Evolutionary conservation across 1,140 invertebrate species (phyloP), one percentile per base, ranked within the genome.

Genomic region (Nasonia vitripennis): DNA sequence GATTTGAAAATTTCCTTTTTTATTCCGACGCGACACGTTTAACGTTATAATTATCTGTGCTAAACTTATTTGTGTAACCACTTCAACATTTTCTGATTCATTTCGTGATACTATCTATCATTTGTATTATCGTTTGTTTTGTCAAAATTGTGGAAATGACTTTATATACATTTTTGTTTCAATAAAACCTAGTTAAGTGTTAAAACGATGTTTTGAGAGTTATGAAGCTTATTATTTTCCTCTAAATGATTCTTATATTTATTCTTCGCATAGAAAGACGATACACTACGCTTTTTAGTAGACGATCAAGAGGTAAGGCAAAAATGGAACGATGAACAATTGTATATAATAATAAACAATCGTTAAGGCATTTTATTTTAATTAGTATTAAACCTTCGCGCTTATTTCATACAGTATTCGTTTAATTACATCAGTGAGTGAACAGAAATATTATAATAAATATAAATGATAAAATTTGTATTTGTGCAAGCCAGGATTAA

Each of bases 181-280:
- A 85, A 85, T 85, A 85, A 85, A 85, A 74, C 17, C 73, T 85
- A 85, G 20, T 79, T 85, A 80, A 79, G 77, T 80, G 78, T 85
- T 85, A 77, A 86, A 86, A 78, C 51, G 5, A 81, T 74, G 41
- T 45, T 37, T 23, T 14, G 11, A 73, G 48, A 11, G 20, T 78
- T 82, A 6, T 34, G 4, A 17, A 68, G 2, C 41, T 80, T 78
- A 31, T 45, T 51, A 78, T 51, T 41, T 75, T 71, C 70, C 70
- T 31, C n/a, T 37, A 37, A 37, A 4, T 37, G 11, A 27, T 31
- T 12, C 27, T 71, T 71, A 9, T 5, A 45, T 45, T 2, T 9
- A 45, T 45, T 45, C 1, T 45, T 45, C 9, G 0, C 6, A 45
- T 45, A 45, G 41, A 5, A 45, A 45, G 41, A 71, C 20, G 23